Evolutionary conservation across 2,888 invertebrate species (phyloP), one percentile per base, ranked within the genome.

Genomic region (Mesorhabditis belari): DNA sequence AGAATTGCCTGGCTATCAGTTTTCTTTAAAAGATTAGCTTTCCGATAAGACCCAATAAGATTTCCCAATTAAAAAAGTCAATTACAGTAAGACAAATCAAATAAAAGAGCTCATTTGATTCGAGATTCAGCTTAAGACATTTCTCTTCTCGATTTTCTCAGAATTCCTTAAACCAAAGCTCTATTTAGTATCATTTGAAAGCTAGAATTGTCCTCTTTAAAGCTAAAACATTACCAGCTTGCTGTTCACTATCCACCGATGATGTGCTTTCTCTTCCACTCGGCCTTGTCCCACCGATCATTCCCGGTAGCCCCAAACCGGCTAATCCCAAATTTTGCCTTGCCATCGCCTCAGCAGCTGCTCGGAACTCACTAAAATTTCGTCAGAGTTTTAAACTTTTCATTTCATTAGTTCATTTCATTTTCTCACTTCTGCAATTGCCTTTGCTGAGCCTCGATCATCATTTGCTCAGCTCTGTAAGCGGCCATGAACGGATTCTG

Each of bases 401-500:
- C n/a, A 53, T 23, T 53, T 4, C 21, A 4, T 24, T n/a, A n/a
- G n/a, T n/a, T n/a, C n/a, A n/a, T n/a, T 26, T 25, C 21, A 57
- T 5, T 4, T 6, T 2, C 23, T 9, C 21, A 64, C 70, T 74
- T 56, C 57, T 78, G 77, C 5, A 77, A 51, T 27, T 76, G 78
- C 50, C 75, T 59, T 54, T 77, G 76, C 44, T 77, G 74, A n/a
- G 67, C 74, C 29, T 76, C 77, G n/a, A 77, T 64, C 52, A 70
- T 63, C n/a, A 71, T 74, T 54, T 76, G 76, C 50, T 76, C 75
- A 17, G 67, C 73, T 44, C 72, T 64, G 58, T 73, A 74, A 21
- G 67, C 65, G 17, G 66, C 49, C 17, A 65, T 65, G 29, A 70
- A 65, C 6, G 68, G 63, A n/a, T 64, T 63, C 44, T 68, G 67